Conservation (phyloP, 2,113 vertebrate genomes). For the Chloropsis hardwickii region DNA sequence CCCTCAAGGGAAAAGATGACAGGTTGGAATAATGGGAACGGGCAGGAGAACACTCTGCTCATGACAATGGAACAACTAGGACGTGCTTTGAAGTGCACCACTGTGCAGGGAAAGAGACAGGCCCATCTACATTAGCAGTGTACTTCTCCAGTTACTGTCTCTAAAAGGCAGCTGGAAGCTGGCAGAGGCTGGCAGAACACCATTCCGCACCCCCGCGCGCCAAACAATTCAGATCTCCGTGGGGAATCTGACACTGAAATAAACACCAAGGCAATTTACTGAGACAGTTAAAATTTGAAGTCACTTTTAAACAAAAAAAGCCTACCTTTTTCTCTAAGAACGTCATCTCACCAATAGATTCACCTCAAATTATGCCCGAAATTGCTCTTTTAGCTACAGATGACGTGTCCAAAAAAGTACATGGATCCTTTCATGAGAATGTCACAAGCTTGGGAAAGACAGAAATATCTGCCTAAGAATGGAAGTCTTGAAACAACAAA, state of each 20-base stretch:
- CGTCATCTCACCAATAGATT: not conserved
- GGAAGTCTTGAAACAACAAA: conserved; percentile 1
- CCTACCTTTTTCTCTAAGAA: not conserved
- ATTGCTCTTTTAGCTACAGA: not conserved
- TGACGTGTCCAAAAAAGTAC: not conserved
- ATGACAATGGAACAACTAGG: not conserved
- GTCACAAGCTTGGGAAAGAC: not conserved
- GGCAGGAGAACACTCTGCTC: not conserved
- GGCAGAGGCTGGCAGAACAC: not conserved
- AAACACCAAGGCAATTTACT: not conserved
- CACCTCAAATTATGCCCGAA: not conserved
- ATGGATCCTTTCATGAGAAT: fast-evolving
- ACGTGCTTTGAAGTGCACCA: not conserved
- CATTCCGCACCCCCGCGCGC: fast-evolving
- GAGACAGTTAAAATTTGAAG: not conserved
- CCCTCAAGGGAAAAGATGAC: not conserved
- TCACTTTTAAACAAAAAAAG: not conserved
- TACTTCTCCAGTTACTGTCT: not conserved
- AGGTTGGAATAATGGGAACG: not conserved
- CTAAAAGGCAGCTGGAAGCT: not conserved
- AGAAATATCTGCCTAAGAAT: not conserved
- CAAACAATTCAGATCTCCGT: not conserved
- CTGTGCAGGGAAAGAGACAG: not conserved
- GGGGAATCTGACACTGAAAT: not conserved
- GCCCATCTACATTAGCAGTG: not conserved